Percentiles rank a stretch among this genome's conserved stretches.
These are phyloP conservation scores for Vanacampus margaritifer DNA, from an alignment of 2,113 vertebrate genomes.

Conservation along the genomic window DNA sequence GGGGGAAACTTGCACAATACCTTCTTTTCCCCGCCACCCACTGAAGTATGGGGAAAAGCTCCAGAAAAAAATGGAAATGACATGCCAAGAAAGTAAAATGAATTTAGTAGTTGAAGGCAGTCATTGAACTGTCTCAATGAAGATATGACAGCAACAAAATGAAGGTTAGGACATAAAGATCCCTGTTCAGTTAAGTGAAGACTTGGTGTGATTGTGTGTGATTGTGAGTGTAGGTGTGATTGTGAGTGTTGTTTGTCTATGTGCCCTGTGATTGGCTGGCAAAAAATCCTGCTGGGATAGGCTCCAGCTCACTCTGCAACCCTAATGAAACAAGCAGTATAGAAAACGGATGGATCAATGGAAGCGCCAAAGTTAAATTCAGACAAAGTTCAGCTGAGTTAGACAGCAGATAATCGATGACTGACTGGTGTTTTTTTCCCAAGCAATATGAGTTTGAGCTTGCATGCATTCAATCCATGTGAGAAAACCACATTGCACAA, in stretches of 20 bases:
- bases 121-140: not conserved
- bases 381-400: not conserved
- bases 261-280: too few species aligned
- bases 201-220: too few species aligned
- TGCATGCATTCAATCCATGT: not conserved
- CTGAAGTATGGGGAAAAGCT: not conserved
- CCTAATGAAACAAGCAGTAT: not conserved
- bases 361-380: not conserved
- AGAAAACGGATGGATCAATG: not conserved
- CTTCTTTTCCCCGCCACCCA: not conserved
- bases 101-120: not conserved
- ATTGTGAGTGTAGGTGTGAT: too few species aligned
- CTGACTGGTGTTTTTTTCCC: not conserved
- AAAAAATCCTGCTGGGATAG: too few species aligned
- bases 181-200: not conserved
- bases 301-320: not conserved
- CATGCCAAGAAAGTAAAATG: not conserved
- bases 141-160: not conserved
- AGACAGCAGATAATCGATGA: not conserved
- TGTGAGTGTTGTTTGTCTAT: too few species aligned
- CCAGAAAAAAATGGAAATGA: not conserved
- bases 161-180: not conserved
- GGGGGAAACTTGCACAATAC: slow-evolving; percentile 17
- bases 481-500: not conserved
- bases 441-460: not conserved